phyloP scores from a whole-genome alignment of 2,113 vertebrate genomes.

The Cricetomys ansorgei region DNA sequence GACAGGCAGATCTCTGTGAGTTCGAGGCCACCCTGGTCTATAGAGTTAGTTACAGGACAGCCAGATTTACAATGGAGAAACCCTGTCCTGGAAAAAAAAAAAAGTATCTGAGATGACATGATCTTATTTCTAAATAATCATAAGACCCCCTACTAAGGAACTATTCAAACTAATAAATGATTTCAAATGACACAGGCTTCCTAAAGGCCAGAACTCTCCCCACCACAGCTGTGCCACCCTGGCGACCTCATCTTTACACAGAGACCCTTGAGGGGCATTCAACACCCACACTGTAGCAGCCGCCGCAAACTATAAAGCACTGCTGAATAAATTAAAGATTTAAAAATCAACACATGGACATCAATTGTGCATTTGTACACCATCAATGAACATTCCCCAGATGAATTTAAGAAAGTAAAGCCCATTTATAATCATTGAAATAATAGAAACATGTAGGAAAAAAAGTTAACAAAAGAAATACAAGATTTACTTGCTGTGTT shows the following conservation, averaged over 20 bases:
- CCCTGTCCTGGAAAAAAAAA: too few relatives aligned
- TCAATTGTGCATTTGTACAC: background rate
- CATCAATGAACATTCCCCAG: background rate
- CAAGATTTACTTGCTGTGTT: background rate
- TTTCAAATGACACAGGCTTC: background rate
- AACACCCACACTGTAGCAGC: background rate
- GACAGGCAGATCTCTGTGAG: too few relatives aligned
- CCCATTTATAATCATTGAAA: background rate
- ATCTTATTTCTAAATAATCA: background rate
- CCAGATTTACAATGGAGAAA: too few relatives aligned
- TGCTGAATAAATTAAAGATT: background rate
- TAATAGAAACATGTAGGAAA: background rate
- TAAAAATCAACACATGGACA: background rate
- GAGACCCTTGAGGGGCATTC: background rate
- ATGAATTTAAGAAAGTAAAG: background rate
- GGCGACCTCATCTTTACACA: too few relatives aligned
- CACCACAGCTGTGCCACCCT: background rate
- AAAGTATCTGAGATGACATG: background rate
- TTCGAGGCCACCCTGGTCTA: too few relatives aligned
- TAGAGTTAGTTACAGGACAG: too few relatives aligned
- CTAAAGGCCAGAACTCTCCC: background rate
- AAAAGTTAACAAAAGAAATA: background rate
- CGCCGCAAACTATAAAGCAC: background rate
- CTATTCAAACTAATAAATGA: background rate
- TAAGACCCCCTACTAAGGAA: background rate